These are phyloP conservation scores for Gorilla gorilla DNA, from an alignment of 2,113 vertebrate genomes.

Conservation along the genomic window DNA sequence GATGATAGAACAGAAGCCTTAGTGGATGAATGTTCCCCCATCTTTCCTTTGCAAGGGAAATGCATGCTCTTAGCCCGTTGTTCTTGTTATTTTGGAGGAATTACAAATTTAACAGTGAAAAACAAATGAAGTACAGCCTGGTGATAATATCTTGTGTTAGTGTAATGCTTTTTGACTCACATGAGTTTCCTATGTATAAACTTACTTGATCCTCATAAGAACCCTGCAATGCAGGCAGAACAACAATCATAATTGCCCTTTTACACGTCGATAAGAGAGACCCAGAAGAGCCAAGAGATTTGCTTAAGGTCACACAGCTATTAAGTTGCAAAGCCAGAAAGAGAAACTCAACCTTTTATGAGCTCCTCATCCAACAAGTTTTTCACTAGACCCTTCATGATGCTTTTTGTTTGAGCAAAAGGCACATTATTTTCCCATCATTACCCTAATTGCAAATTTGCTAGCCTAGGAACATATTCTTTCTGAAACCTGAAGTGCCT, in stretches of 20 bases:
- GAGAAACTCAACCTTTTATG: neutral
- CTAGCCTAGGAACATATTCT: neutral
- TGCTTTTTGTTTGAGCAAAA: neutral
- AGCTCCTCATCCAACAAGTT: neutral
- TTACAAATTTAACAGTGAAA: neutral
- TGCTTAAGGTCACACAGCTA: neutral
- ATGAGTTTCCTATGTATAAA: neutral
- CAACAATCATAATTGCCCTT: no score
- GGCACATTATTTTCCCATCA: neutral
- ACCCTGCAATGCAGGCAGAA: neutral
- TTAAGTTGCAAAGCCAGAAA: neutral
- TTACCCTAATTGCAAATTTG: neutral
- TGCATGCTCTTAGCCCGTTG: neutral
- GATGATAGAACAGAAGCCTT: fast-evolving
- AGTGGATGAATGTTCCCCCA: no score
- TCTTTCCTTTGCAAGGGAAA: neutral
- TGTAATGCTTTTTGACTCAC: neutral
- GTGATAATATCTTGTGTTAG: neutral
- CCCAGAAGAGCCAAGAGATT: neutral
- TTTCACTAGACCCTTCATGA: neutral
- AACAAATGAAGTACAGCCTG: neutral
- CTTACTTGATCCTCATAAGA: neutral
- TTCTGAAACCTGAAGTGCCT: neutral
- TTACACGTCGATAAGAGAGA: neutral
- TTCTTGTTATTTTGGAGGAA: neutral